Conservation (phyloP, 2,888 invertebrate species). For the Acanthosoma haemorrhoidale region DNA sequence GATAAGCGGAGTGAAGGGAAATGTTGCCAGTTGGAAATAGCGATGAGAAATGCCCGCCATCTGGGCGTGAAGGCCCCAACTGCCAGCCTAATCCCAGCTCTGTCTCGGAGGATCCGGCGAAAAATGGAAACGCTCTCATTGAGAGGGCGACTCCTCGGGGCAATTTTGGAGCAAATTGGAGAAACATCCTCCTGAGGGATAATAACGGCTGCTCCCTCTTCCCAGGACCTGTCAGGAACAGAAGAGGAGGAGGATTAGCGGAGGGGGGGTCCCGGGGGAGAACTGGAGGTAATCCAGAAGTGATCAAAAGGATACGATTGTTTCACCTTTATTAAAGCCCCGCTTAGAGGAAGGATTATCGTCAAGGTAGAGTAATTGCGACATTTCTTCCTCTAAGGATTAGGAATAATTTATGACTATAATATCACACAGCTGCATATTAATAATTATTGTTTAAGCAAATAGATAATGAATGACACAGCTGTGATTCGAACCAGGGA, state of each 20-base stretch:
- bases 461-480: too few species aligned
- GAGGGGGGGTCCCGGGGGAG: not conserved
- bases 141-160: not conserved
- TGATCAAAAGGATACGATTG: not conserved
- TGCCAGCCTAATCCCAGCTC: not conserved
- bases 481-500: too few species aligned
- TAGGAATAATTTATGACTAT: too few species aligned
- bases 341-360: too few species aligned
- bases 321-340: not conserved
- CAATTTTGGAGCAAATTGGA: too few species aligned
- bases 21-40: too few species aligned
- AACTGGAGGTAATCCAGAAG: not conserved
- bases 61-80: not conserved
- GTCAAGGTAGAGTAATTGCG: too few species aligned
- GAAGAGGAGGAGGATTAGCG: not conserved
- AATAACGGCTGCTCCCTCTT: not conserved
- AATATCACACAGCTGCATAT: too few species aligned
- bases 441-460: too few species aligned
- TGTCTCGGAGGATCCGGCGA: not conserved
- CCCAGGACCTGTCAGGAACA: not conserved
- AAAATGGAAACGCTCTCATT: not conserved
- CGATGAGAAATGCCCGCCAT: too few species aligned
- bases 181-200: not conserved
- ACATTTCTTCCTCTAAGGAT: too few species aligned
- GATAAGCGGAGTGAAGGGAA: too few species aligned